These are phyloP conservation scores for Drosophila sordidula DNA, from an alignment of 2,888 invertebrate genomes.

Conservation along the genomic window DNA sequence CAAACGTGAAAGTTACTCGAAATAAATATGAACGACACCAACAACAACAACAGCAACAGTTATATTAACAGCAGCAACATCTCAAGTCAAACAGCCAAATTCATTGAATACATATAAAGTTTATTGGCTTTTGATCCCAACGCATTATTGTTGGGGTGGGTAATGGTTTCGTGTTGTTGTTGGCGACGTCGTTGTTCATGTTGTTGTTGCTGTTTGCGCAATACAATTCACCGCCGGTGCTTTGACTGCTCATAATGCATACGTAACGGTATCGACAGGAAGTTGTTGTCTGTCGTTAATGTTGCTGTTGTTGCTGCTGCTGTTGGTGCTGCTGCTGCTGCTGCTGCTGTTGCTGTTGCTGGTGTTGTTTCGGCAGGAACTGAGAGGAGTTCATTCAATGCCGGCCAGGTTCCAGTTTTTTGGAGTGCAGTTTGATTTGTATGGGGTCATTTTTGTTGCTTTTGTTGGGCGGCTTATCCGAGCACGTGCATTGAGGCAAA, in stretches of 20 bases:
- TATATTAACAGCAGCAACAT: conserved; percentile 33
- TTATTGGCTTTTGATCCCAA: conserved; percentile 81
- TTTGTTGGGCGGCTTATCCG: background rate
- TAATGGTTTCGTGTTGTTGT: conserved; percentile 70
- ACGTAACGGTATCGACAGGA: conserved; percentile 75
- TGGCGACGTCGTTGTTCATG: conserved; percentile 13
- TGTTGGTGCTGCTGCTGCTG: conserved; percentile 19
- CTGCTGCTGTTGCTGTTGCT: conserved; percentile 22
- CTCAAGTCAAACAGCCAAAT: conserved; percentile 47
- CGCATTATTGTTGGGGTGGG: conserved; percentile 82
- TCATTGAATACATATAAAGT: conserved; percentile 66
- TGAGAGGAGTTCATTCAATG: conserved; percentile 59
- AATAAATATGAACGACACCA: conserved; percentile 33
- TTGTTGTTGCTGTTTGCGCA: conserved; percentile 51
- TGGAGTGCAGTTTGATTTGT: conserved; percentile 13
- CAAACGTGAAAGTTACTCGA: conserved; percentile 65
- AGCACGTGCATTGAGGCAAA: conserved; percentile 12
- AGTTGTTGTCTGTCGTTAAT: conserved; percentile 41
- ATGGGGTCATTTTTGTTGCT: conserved; percentile 50
- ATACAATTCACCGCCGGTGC: conserved; percentile 45
- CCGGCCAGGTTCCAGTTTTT: conserved; percentile 50
- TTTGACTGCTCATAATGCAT: conserved; percentile 64
- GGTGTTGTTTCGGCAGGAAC: conserved; percentile 26
- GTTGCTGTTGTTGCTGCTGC: conserved; percentile 12
- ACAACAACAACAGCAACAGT: conserved; percentile 14